A percentile compares a stretch with the other conserved stretches of the same genome.
These are phyloP conservation scores for Sinocyclocheilus rhinocerous DNA, from an alignment of 2,113 vertebrate genomes.

Conservation along the genomic window DNA sequence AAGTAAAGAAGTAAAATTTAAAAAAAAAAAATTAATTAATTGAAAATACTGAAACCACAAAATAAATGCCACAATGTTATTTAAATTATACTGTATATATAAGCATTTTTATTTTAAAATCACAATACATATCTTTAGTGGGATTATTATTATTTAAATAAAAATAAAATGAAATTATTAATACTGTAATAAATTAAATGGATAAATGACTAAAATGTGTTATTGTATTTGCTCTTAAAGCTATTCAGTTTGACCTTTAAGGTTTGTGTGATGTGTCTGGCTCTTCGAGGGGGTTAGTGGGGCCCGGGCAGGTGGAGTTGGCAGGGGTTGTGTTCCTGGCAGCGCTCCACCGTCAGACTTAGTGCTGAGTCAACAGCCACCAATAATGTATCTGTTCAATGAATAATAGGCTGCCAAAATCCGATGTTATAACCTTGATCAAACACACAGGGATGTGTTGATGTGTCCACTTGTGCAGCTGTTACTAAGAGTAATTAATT, in stretches of 20 bases:
- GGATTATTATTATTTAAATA: no score
- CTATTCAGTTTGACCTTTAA: conserved; percentile 56
- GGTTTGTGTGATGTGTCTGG: conserved; percentile 35
- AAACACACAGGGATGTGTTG: conserved; percentile 28
- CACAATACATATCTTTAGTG: neutral
- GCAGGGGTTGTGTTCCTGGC: conserved; percentile 36
- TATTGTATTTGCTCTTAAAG: conserved; percentile 52
- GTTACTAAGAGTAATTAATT: conserved; percentile 41
- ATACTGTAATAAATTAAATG: neutral
- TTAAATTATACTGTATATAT: no score
- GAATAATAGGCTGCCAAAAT: conserved; percentile 47
- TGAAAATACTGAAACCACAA: no score
- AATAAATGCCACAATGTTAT: no score
- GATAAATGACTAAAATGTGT: neutral
- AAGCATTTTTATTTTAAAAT: no score
- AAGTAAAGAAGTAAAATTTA: no score
- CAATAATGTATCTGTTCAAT: conserved; percentile 42
- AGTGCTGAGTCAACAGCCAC: conserved; percentile 49
- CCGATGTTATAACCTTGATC: conserved; percentile 28
- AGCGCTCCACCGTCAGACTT: conserved; percentile 16
- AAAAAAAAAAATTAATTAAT: no score
- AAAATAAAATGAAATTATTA: neutral
- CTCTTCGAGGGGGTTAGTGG: conserved; percentile 20
- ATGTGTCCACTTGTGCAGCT: conserved; percentile 36
- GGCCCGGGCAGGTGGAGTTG: conserved; percentile 36